Conservation (phyloP, 2,113 vertebrate species). For the Gobio gobio region DNA sequence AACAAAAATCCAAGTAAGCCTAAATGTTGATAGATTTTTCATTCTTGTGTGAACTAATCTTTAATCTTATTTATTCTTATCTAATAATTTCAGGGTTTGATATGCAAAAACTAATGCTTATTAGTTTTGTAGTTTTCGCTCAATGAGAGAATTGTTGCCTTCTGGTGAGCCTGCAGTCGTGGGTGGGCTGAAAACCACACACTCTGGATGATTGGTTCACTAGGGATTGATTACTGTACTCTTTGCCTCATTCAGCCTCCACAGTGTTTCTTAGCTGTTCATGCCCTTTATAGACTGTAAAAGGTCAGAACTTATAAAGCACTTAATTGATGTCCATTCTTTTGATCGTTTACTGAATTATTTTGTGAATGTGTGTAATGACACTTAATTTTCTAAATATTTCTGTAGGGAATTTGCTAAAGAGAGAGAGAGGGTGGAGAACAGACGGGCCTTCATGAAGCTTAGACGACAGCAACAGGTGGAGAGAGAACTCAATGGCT, state of each 20-base stretch:
- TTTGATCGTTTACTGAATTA: neutral
- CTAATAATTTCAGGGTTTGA: slow-evolving; percentile 18
- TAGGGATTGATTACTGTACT: slow-evolving; percentile 19
- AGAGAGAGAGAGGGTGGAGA: slow-evolving; percentile 96
- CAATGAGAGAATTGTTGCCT: neutral
- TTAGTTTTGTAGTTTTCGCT: neutral
- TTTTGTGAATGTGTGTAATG: slow-evolving; percentile 7
- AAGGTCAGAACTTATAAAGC: slow-evolving; percentile 8
- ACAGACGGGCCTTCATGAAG: slow-evolving; percentile 97
- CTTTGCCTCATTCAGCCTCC: slow-evolving; percentile 6
- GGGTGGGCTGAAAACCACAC: neutral
- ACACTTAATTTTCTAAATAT: neutral
- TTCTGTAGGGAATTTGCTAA: slow-evolving; percentile 93
- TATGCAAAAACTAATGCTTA: neutral
- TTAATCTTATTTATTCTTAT: neutral
- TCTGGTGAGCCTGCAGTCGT: neutral
- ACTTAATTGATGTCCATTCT: neutral
- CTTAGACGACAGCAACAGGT: slow-evolving; percentile 96
- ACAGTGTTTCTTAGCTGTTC: neutral
- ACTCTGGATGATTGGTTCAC: slow-evolving; percentile 1
- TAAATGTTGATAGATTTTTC: neutral
- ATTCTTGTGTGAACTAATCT: neutral
- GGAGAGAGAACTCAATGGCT: slow-evolving; percentile 94
- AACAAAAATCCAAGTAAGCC: too few relatives aligned
- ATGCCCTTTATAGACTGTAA: neutral